Evolutionary conservation across 1,140 invertebrate genomes (phyloP), one percentile per base, ranked within the genome.

Genomic region (Trichoplusia ni): DNA sequence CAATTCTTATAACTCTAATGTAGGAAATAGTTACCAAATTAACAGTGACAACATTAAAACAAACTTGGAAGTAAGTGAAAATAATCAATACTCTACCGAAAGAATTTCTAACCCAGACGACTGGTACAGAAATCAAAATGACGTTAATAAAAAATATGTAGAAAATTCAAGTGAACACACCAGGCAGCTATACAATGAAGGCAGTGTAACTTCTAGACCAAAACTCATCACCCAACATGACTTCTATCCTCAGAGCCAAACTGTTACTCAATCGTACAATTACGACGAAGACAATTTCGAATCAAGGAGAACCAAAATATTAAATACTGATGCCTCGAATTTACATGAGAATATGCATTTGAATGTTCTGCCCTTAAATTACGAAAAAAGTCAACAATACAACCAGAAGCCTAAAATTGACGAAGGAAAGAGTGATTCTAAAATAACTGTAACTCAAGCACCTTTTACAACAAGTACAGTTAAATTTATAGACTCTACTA

Each of bases 181-280:
- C 1, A 42, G 35, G 31, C 40, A 63, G 25, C 42, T 53, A 0
- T 51, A 71, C 16, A 56, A 63, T 19, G 62, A 69, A 40, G 37
- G 61, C 29, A 67, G 0, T 4, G 42, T 19, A 42, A 75, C 61
- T 31, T 19, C 47, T 37, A 27, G 49, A 25, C 7, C 49, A 21
- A 67, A 56, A 49, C 49, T 71, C n/a, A 65, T 70, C 3, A 74
- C 67, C 7, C 65, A 64, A 18, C 16, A 70, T 19, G 33, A 61
- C 60, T 86, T 81, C 78, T 16, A 77, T 64, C 73, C 79, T 33
- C 76, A 73, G 14, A 83, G 68, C 59, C 71, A 81, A 75, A 66
- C 69, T 11, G 66, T 80, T 14, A 81, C 79, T 5, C 74, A 81
- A 54, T 75, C 72, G 1, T 82, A 82, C 23, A 73, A 82, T 67